Percentiles rank a stretch among this genome's conserved stretches.
Evolutionary conservation across 2,888 invertebrate species (phyloP).

Genomic region (Drosophila buzzatii): DNA sequence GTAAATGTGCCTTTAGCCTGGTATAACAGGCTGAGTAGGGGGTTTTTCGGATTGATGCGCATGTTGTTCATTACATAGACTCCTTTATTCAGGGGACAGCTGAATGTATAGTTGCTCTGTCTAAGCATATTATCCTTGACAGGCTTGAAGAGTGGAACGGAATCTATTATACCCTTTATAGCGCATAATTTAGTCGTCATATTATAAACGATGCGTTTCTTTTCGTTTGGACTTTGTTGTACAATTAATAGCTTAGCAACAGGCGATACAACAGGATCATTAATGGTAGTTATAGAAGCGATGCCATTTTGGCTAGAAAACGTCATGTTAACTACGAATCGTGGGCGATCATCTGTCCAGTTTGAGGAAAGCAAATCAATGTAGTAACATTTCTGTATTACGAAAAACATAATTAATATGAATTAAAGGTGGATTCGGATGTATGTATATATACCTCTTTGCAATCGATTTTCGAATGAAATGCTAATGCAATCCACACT

Average conservation of each 20-base stretch:
- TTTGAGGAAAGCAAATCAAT: slow-evolving; percentile 46
- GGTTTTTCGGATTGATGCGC: slow-evolving; percentile 64
- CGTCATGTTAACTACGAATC: slow-evolving; percentile 72
- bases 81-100: slow-evolving; percentile 67
- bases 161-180: slow-evolving; percentile 53
- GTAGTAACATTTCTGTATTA: slow-evolving; percentile 62
- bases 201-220: slow-evolving; percentile 60
- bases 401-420: not conserved
- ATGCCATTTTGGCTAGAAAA: slow-evolving; percentile 61
- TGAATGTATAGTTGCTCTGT: slow-evolving; percentile 67
- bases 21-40: slow-evolving; percentile 55
- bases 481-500: slow-evolving; percentile 14
- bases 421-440: not conserved
- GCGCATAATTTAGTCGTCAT: slow-evolving; percentile 66
- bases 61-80: slow-evolving; percentile 69
- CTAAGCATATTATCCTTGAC: slow-evolving; percentile 59
- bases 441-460: slow-evolving; percentile 38
- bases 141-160: slow-evolving; percentile 71
- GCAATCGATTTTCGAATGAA: slow-evolving; percentile 16
- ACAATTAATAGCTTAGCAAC: slow-evolving; percentile 50
- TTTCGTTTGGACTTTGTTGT: slow-evolving; percentile 45
- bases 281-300: slow-evolving; percentile 65
- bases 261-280: slow-evolving; percentile 52
- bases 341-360: slow-evolving; percentile 72
- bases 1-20: slow-evolving; percentile 52